Percentiles rank a stretch among this genome's conserved stretches.
Conservation (phyloP, 2,797 vertebrate genomes). For the Avahi laniger region DNA sequence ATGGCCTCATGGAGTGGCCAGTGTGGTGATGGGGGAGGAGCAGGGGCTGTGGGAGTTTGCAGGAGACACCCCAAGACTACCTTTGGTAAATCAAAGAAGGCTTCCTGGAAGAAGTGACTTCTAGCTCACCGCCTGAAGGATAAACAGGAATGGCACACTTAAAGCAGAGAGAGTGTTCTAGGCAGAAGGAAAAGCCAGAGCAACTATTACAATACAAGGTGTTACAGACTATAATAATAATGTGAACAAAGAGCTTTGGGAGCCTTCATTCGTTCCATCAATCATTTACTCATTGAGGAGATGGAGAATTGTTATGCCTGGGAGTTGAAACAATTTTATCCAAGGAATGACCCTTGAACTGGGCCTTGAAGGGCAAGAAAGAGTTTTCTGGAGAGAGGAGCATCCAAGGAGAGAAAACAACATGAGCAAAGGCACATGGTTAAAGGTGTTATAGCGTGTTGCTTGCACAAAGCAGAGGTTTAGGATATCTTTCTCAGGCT, state of each 20-base stretch:
- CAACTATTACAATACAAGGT: not conserved
- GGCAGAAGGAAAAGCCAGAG: not conserved
- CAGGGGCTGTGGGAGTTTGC: not conserved
- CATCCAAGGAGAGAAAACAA: not conserved
- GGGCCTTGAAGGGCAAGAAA: not conserved
- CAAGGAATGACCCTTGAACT: not conserved
- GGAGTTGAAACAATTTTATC: not conserved
- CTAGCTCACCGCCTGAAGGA: conserved; percentile 9
- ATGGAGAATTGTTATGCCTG: not conserved
- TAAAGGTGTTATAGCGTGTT: not conserved
- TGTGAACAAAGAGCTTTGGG: not conserved
- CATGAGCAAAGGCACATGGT: not conserved
- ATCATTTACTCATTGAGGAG: not conserved
- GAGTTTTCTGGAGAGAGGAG: not conserved
- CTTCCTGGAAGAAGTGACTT: conserved; percentile 44
- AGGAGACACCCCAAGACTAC: not conserved
- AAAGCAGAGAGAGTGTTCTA: not conserved
- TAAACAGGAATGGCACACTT: not conserved
- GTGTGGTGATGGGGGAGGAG: not conserved
- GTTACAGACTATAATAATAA: not conserved
- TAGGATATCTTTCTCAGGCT: not conserved
- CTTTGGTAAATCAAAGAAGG: not conserved
- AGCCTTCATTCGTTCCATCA: not conserved
- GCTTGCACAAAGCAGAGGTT: not conserved
- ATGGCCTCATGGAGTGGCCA: not conserved